Base-by-base conservation (phyloP, 2,888 invertebrate genomes). In the Lymantria monacha region DNA sequence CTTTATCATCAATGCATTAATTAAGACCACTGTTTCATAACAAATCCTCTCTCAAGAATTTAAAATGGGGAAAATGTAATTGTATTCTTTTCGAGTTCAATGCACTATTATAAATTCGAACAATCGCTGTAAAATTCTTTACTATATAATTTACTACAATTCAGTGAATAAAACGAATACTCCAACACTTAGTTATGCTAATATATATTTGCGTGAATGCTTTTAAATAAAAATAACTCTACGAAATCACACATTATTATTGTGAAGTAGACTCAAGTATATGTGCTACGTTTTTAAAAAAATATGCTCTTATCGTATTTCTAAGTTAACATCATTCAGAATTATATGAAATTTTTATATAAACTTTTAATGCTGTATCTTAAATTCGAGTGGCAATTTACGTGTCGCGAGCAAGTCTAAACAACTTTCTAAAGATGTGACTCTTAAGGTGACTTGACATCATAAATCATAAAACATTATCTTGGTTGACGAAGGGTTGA, bases 401-500 rank as follows among this genome's bases (percentile, higher is more conserved):
- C 60, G 53, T 58, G 64, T 57, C 55, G 51, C 9, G 45, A 57
- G 48, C 52, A 57, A 57, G 43, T 53, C 52, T 61, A 67, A 66
- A 67, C 65, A 64, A 67, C 58, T 44, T 56, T 53, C 52, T 57
- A 47, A n/a, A 57, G 65, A 61, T 49, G 52, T 49, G 46, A 48
- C 52, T 58, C 58, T 60, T 64, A 57, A 61, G 65, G 68, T 60
- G 55, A 54, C 42, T 2, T 22, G 22, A 44, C 53, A 51, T 47
- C 61, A 78, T 79, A 77, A 77, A 79, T 77, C 79, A 76, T 59
- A 60, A 38, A 52, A 69, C 69, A 76, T 78, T 78, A 79, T 76
- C 71, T 68, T 48, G 57, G 66, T 72, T 66, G 71, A 69, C 65
- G 54, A 52, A 57, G 55, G 55, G 57, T 55, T 64, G 69, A 66